Evolutionary conservation across 2,113 vertebrate genomes (phyloP).

Genomic region (Zosterops pallidus): DNA sequence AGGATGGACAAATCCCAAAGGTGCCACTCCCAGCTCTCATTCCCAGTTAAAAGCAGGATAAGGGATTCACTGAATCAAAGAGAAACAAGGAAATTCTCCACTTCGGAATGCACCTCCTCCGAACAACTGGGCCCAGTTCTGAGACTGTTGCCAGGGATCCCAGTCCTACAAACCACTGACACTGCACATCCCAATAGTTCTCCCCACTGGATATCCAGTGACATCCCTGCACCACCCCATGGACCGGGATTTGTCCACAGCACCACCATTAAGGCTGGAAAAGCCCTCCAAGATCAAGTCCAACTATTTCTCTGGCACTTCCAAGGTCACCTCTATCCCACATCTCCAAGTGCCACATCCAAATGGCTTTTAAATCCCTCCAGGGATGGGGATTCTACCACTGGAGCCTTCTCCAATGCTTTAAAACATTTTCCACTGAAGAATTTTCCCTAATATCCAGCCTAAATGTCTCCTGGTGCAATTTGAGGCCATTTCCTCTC

Average conservation of each 20-base stretch:
- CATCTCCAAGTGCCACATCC: background rate
- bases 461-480: no score
- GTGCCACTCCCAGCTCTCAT: background rate
- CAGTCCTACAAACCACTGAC: background rate
- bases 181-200: background rate
- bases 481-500: background rate
- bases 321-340: background rate
- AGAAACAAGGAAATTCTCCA: background rate
- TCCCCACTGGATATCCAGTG: background rate
- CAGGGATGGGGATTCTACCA: background rate
- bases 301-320: background rate
- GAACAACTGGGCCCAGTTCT: background rate
- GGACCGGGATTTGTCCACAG: background rate
- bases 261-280: background rate
- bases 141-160: background rate
- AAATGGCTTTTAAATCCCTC: background rate
- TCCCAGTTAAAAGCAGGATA: background rate
- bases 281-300: background rate
- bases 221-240: background rate
- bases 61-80: background rate
- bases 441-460: background rate
- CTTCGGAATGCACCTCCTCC: background rate
- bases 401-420: background rate
- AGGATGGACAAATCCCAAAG: background rate
- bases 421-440: background rate